Evolutionary conservation across 1,140 invertebrate species (phyloP), one percentile per base, ranked within the genome.

Genomic region (Dufourea novaeangliae): DNA sequence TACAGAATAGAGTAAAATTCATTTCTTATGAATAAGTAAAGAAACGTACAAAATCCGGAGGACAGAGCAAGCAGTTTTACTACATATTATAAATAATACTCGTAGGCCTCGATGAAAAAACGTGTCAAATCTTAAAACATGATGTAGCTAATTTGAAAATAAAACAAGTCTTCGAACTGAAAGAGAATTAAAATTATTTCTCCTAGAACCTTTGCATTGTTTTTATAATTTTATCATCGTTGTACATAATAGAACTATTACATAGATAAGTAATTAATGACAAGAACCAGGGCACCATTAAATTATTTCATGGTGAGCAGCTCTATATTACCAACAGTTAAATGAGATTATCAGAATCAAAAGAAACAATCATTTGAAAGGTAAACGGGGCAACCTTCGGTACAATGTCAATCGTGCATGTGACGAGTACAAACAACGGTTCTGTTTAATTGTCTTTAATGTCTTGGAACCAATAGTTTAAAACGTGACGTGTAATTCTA

Each of bases 101-200:
- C 39, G 7, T 61, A 69, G n/a, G 4, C 12, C 3, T 37, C n/a
- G 1, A 17, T 39, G 39, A 29, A n/a, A 29, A 37, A 14, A 11
- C 7, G 57, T 63, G n/a, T 63, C 4, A 8, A 29, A 61, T 56
- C 5, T 11, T 34, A 7, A 54, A 68, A n/a, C 29, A 17, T 25
- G 25, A 57, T 63, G 37, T 71, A 80, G 54, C 1, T 46, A 57
- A 67, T n/a, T 52, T 32, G n/a, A 14, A 39, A 22, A 82, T 82
- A 73, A 82, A 83, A 83, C n/a, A 22, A 22, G n/a, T 50, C 12
- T 63, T 78, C 62, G 29, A 25, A 52, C 17, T 22, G n/a, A 78
- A 46, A 78, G 39, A 27, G 20, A 11, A 25, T 46, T 2, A 57
- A 56, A 11, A 59, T n/a, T 52, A 22, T 59, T 41, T 61, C 44